Base-by-base conservation (phyloP, 2,888 invertebrate genomes). In the Drosophila kokeensis region DNA sequence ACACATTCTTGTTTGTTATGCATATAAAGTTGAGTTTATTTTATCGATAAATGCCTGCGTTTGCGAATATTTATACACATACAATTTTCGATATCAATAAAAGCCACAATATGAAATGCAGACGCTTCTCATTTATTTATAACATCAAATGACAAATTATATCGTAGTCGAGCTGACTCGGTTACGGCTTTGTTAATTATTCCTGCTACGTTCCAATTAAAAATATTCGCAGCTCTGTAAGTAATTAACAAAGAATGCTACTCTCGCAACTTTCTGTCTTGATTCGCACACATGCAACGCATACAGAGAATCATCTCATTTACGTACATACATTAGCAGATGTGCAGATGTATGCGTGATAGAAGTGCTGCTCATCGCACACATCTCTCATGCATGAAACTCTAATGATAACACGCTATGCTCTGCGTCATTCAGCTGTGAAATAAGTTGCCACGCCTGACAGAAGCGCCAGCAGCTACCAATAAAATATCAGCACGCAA, bases 401-500 rank as follows among this genome's bases (percentile, higher is more conserved):
- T 72, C 65, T 70, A 76, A 79, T 85, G 83, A 73, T 71, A 70
- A 53, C 64, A 58, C 36, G 69, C 32, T 50, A 36, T 59, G 53
- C 65, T 53, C 65, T 64, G 45, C 57, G 69, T 38, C 78, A 69
- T 59, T 87, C 79, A 81, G 66, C 82, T 76, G 79, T 81, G 67
- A 79, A 82, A 87, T 84, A 79, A 83, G 77, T 72, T 73, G 71
- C 62, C 60, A 59, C 50, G 50, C 58, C 45, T 66, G 45, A 38
- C 48, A 59, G 59, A 15, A 27, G 30, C 11, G 21, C 45, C 21
- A 45, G 45, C 45, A 45, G 64, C 65, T 82, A 82, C 75, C 80
- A 87, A 84, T 87, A 87, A 84, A 70, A 74, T 79, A 79, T 61
- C 78, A 78, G 62, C 55, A 65, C 57, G 55, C 62, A 76, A 81